Evolutionary conservation across 2,888 invertebrate genomes (phyloP), one percentile per base, ranked within the genome.

Genomic region (Tetheella fluctuosa): DNA sequence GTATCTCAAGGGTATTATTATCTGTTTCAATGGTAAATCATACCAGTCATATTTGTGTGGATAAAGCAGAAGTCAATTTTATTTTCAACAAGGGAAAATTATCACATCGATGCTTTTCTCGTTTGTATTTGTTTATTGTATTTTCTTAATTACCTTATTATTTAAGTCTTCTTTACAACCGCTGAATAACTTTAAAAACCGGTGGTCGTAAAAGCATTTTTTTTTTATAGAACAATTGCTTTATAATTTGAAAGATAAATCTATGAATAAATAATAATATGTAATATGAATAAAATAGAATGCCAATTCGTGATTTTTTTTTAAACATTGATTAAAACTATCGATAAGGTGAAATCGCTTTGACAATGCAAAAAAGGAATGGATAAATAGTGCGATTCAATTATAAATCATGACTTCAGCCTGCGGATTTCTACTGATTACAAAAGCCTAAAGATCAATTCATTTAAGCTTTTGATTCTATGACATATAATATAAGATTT

Each of bases 1-100:
- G 34, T 25, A 34, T 34, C 55, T 55, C 55, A 55, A 55, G 55
- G 55, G 55, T 55, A 17, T 34, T 55, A 34, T 34, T 55, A 55
- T 34, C 34, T 34, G 28, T n/a, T 34, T 17, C 34, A 17, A 30
- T 28, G 17, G 34, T 55, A 34, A 55, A 20, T 55, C 34, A 55
- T 55, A 34, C 12, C 23, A 54, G 2, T 34, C 13, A 13, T 20
- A n/a, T n/a, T 13, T 37, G 52, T 53, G 48, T 52, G 58, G 56
- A 58, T 58, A 54, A 53, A 55, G 62, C 62, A 20, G 17, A 42
- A 17, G 48, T 48, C 48, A 48, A 2, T 48, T 48, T 20, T 20
- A 48, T 48, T 1, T 20, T 20, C 48, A 48, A 20, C 48, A 0
- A 48, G 48, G 48, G 48, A 48, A 48, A 48, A 20, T 20, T 48